Conservation (phyloP, 2,113 vertebrate genomes). For the Cottus gobio region DNA sequence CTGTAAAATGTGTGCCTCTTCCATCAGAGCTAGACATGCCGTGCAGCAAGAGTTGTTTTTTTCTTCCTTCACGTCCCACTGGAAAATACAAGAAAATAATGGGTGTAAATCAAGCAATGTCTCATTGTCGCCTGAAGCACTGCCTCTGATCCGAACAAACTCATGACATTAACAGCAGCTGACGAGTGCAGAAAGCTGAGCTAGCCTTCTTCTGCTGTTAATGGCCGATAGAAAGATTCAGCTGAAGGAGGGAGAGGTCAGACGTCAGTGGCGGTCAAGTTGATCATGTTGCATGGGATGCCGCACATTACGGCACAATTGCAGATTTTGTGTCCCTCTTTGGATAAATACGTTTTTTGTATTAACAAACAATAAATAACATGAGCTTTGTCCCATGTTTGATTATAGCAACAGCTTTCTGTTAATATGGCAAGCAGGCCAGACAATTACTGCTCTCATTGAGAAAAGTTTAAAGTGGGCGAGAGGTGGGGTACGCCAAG, state of each 20-base stretch:
- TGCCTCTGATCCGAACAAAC: conserved; percentile 61
- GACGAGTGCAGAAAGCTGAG: conserved; percentile 63
- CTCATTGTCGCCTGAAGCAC: conserved; percentile 72
- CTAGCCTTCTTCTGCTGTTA: conserved; percentile 42
- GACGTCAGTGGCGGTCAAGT: conserved; percentile 14
- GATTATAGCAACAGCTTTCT: too few relatives aligned
- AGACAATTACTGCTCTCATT: conserved; percentile 8
- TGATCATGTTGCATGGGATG: conserved; percentile 1
- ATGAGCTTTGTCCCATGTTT: neutral
- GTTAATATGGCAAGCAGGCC: too few relatives aligned
- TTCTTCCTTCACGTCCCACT: conserved; percentile 16
- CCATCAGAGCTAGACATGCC: neutral
- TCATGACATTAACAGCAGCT: conserved; percentile 70
- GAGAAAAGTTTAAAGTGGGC: neutral
- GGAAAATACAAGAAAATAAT: conserved; percentile 60
- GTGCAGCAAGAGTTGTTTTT: conserved; percentile 6
- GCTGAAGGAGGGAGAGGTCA: conserved; percentile 62
- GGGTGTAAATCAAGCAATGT: conserved; percentile 58
- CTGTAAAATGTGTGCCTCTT: neutral
- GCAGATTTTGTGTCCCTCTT: neutral
- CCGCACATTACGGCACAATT: neutral
- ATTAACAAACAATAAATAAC: neutral
- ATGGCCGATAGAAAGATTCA: conserved; percentile 39
- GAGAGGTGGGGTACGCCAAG: too few relatives aligned
- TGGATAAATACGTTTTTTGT: neutral